Base-by-base conservation (phyloP, 2,888 invertebrate genomes). In the Portevinia maculata region DNA sequence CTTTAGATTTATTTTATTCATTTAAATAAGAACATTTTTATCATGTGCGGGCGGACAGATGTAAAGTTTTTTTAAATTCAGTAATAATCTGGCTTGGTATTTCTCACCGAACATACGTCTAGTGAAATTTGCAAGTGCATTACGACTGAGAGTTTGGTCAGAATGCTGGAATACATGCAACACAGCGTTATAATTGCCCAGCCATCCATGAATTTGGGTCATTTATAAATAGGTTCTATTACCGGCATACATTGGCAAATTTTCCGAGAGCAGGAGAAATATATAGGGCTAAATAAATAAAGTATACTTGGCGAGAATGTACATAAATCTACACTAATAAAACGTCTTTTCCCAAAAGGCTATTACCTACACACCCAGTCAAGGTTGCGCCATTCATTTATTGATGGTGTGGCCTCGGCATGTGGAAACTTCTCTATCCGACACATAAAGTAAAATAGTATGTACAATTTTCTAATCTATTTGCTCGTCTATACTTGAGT, bases 221-320 rank as follows among this genome's bases (percentile, higher is more conserved):
- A 81, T 71, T 71, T 81, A 81, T 81, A 76, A 76, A 81, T 81
- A 81, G 60, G 28, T 75, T 81, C 69, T 75, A 81, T 81, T 70
- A 70, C 28, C 65, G 48, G 73, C 65, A 53, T 13, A 69, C 37
- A 44, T 13, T n/a, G 57, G 34, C 11, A 34, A 21, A 50, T 15
- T 44, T 44, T 37, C 39, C 41, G 37, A 69, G 30, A 44, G 55
- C n/a, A 30, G 39, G n/a, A n/a, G n/a, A n/a, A n/a, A n/a, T n/a
- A n/a, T 50, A 30, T 17, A 1, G 24, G 50, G 64, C 15, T 0
- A 62, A 6, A 48, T n/a, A 30, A 5, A 24, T 17, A 52, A 21
- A 11, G 46, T 17, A 46, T 44, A 21, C 17, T 32, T 17, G 30
- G 24, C 17, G 15, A 15, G 44, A 21, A 37, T 8, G 8, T 24